Conservation (phyloP, 2,113 vertebrate species). For the Hymenochirus boettgeri region DNA sequence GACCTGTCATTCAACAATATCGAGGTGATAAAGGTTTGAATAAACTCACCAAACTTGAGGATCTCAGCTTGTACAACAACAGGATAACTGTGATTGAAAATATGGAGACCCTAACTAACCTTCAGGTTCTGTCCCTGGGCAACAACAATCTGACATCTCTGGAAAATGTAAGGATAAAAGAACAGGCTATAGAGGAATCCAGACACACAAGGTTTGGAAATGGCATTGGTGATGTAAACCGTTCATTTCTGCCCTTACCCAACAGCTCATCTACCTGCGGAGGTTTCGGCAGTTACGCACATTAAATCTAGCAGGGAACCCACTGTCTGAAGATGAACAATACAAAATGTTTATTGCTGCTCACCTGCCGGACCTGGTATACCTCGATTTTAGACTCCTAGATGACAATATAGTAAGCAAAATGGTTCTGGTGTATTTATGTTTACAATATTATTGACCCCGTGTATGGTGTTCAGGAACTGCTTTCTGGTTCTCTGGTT, state of each 20-base stretch:
- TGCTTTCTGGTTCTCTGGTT: too few species aligned
- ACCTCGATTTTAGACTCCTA: slow-evolving; percentile 74
- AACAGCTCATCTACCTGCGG: slow-evolving; percentile 76
- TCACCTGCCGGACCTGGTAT: slow-evolving; percentile 72
- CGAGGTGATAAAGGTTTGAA: slow-evolving; percentile 79
- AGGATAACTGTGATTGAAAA: slow-evolving; percentile 79
- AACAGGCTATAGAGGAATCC: too few species aligned
- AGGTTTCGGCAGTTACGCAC: slow-evolving; percentile 68
- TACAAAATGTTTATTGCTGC: slow-evolving; percentile 69
- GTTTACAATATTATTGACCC: too few species aligned
- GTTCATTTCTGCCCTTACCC: not conserved
- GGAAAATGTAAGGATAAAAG: slow-evolving; percentile 71
- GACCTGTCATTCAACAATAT: slow-evolving; percentile 94
- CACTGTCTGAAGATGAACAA: slow-evolving; percentile 57
- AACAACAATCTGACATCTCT: slow-evolving; percentile 73
- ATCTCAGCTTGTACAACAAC: slow-evolving; percentile 82
- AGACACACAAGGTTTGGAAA: too few species aligned
- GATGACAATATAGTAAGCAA: slow-evolving; percentile 65
- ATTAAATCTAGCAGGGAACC: slow-evolving; percentile 76
- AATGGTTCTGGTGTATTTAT: not conserved
- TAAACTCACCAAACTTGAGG: slow-evolving; percentile 73
- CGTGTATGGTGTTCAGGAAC: too few species aligned
- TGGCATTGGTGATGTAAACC: too few species aligned
- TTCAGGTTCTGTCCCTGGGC: slow-evolving; percentile 77
- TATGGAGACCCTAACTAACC: slow-evolving; percentile 70